A percentile compares a stretch with the other conserved stretches of the same genome.
Conservation (phyloP, 1,140 invertebrate genomes). For the Platyscapa corneri region DNA sequence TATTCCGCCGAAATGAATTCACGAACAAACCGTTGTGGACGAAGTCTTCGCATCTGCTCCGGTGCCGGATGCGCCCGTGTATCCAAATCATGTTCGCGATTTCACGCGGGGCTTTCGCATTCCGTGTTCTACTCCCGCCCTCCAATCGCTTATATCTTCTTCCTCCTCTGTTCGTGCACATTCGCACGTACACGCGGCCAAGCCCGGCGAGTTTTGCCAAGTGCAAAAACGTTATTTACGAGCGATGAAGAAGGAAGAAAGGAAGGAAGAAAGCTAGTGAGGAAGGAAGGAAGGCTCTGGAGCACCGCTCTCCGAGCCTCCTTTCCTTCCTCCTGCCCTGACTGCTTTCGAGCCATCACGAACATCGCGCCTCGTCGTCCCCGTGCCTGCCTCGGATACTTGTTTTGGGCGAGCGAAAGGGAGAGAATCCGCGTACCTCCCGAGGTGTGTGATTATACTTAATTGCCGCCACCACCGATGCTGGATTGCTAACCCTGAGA, state of each 20-base stretch:
- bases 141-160: background rate
- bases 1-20: too few species aligned
- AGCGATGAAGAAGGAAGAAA: conserved; percentile 53
- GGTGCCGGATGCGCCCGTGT: too few species aligned
- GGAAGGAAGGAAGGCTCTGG: conserved; percentile 37
- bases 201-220: conserved; percentile 54
- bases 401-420: background rate
- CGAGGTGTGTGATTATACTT: conserved; percentile 62
- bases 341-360: background rate
- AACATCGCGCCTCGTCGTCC: conserved; percentile 44
- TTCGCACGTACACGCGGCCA: conserved; percentile 1
- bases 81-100: background rate
- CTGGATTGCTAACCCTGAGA: conserved; percentile 38
- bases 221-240: conserved; percentile 70
- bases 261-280: conserved; percentile 49
- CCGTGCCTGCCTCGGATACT: background rate
- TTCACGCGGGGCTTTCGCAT: too few species aligned
- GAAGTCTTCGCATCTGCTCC: too few species aligned
- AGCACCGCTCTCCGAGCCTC: too few species aligned
- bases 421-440: conserved; percentile 35
- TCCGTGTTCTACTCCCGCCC: background rate
- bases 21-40: background rate
- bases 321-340: background rate
- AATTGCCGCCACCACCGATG: conserved; percentile 55
- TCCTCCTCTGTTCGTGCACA: background rate